Evolutionary conservation across 2,797 vertebrate genomes (phyloP).

Genomic region (Ctenopoma kingsleyae): DNA sequence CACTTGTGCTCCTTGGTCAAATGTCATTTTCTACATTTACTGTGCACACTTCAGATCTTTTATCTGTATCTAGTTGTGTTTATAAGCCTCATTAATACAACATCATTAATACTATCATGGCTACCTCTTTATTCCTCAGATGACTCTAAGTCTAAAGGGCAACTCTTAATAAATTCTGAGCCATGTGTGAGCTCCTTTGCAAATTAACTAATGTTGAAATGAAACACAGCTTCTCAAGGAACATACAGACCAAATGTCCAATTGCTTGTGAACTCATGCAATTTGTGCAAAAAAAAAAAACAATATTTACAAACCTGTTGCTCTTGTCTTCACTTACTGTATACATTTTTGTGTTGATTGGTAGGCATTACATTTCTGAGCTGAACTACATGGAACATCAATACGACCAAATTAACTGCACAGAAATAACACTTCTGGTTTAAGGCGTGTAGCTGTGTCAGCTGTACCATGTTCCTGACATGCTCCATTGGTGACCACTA

Average conservation of each 20-base stretch:
- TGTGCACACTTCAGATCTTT: not conserved
- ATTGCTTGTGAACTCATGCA: too few relatives aligned
- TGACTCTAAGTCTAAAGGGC: not conserved
- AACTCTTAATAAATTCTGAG: not conserved
- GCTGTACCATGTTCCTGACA: slow-evolving; percentile 24
- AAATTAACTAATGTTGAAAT: not conserved
- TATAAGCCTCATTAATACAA: not conserved
- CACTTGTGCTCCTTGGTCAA: not conserved
- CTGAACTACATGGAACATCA: slow-evolving; percentile 17
- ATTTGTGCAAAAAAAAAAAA: too few relatives aligned
- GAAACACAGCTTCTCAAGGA: not conserved
- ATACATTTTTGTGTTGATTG: not conserved
- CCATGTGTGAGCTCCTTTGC: not conserved
- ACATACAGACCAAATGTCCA: too few relatives aligned
- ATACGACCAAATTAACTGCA: slow-evolving; percentile 19
- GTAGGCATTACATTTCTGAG: not conserved
- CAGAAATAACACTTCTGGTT: slow-evolving; percentile 2
- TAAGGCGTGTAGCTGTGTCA: slow-evolving; percentile 1
- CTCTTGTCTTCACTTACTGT: not conserved
- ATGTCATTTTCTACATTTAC: not conserved
- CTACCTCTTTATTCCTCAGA: not conserved
- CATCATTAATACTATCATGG: not conserved
- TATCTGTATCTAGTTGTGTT: not conserved
- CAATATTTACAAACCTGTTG: too few relatives aligned
- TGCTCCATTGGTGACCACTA: slow-evolving; percentile 13